These are phyloP conservation scores for Orgyia antiqua DNA, from an alignment of 2,888 invertebrate genomes.

Conservation along the genomic window DNA sequence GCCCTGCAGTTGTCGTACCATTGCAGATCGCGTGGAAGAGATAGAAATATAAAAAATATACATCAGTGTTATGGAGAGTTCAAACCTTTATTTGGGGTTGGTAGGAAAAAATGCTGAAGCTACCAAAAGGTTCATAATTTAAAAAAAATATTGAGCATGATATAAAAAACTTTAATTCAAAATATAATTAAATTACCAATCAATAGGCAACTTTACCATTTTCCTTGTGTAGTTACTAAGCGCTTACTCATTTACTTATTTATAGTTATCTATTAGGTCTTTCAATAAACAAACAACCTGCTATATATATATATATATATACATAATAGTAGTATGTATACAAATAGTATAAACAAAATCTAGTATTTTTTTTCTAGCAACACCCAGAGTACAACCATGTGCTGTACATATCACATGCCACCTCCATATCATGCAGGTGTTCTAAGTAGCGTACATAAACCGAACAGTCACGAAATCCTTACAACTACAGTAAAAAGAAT, in stretches of 20 bases:
- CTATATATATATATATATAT: no score
- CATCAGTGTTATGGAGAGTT: slow-evolving; percentile 33
- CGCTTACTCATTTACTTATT: no score
- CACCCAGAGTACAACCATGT: slow-evolving; percentile 25
- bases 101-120: slow-evolving; percentile 19
- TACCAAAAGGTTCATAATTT: no score
- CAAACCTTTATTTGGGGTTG: slow-evolving; percentile 17
- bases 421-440: slow-evolving; percentile 35
- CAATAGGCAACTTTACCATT: no score
- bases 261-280: no score
- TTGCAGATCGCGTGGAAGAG: slow-evolving; percentile 40
- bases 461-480: slow-evolving; percentile 7
- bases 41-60: slow-evolving; percentile 45
- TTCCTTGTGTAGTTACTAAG: no score
- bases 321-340: no score
- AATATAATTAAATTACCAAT: no score
- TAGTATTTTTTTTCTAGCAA: slow-evolving; percentile 24
- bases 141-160: no score
- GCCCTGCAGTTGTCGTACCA: slow-evolving; percentile 52
- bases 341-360: no score
- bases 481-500: slow-evolving; percentile 10
- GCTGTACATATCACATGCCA: slow-evolving; percentile 36
- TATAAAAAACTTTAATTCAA: no score
- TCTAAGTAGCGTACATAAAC: slow-evolving; percentile 13
- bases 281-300: no score